A percentile compares a stretch with the other conserved stretches of the same genome.
Conservation (phyloP, 2,113 vertebrate species). For the Scophthalmus maximus region DNA sequence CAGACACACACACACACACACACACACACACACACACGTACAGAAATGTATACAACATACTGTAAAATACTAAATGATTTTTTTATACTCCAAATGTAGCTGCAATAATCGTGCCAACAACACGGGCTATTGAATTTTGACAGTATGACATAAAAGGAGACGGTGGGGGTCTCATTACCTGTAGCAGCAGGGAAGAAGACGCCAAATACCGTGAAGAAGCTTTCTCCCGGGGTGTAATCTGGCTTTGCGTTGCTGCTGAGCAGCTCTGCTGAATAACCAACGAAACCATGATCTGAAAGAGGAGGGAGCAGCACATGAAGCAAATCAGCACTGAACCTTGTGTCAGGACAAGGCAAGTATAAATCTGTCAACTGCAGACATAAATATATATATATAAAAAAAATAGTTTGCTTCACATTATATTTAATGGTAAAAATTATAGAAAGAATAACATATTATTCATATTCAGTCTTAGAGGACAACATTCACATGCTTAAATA, state of each 20-base stretch:
- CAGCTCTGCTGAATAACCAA: slow-evolving; percentile 89
- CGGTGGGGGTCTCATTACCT: slow-evolving; percentile 79
- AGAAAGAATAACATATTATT: background rate
- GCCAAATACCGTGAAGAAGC: slow-evolving; percentile 96
- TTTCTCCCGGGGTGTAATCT: slow-evolving; percentile 91
- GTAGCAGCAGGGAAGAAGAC: slow-evolving; percentile 98
- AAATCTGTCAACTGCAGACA: background rate
- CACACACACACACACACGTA: slow-evolving; percentile 54
- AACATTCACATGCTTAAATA: no score
- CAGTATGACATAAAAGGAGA: background rate
- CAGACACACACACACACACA: slow-evolving; percentile 34
- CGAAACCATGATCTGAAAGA: slow-evolving; percentile 88
- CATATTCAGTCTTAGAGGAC: background rate
- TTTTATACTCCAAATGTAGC: slow-evolving; percentile 10
- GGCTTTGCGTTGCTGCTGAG: slow-evolving; percentile 89
- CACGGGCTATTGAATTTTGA: background rate
- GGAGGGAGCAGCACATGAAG: slow-evolving; percentile 11
- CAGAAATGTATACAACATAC: slow-evolving; percentile 38
- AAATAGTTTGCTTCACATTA: background rate
- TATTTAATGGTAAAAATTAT: background rate
- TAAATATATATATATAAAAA: background rate
- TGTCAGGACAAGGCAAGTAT: background rate
- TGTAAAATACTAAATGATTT: background rate
- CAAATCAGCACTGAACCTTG: background rate
- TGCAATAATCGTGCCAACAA: background rate